Evolutionary conservation across 2,797 vertebrate species (phyloP).

Genomic region (Cossypha heuglini): DNA sequence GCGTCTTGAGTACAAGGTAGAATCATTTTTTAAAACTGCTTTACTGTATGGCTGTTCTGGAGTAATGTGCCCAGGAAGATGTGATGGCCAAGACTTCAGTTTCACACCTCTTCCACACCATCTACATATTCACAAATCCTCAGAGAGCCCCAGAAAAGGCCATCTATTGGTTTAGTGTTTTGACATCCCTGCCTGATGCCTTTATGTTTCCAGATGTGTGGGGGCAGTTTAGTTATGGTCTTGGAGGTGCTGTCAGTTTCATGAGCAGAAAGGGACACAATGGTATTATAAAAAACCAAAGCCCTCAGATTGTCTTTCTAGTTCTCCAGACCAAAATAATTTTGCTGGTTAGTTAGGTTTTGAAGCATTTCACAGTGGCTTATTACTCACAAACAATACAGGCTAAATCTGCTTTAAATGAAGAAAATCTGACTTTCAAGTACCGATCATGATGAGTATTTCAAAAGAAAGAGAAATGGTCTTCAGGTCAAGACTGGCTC

Average conservation of each 20-base stretch:
- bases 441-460: not conserved
- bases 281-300: not conserved
- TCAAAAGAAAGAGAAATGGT: not conserved
- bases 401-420: not conserved
- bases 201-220: fast-evolving
- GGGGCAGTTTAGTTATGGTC: not conserved
- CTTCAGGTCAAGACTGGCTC: not conserved
- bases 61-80: not conserved
- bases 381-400: not conserved
- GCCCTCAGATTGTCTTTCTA: not conserved
- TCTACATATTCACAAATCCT: not conserved
- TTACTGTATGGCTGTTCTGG: no score
- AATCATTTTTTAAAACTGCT: no score
- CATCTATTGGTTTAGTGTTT: not conserved
- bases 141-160: not conserved
- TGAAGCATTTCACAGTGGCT: not conserved
- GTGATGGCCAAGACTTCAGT: not conserved
- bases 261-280: not conserved
- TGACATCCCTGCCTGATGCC: not conserved
- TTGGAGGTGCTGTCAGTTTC: not conserved
- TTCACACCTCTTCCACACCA: not conserved
- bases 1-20: not conserved
- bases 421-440: not conserved
- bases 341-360: not conserved
- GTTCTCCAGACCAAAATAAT: not conserved